Conservation (phyloP, 2,888 invertebrate genomes). For the Colostygia pectinataria region DNA sequence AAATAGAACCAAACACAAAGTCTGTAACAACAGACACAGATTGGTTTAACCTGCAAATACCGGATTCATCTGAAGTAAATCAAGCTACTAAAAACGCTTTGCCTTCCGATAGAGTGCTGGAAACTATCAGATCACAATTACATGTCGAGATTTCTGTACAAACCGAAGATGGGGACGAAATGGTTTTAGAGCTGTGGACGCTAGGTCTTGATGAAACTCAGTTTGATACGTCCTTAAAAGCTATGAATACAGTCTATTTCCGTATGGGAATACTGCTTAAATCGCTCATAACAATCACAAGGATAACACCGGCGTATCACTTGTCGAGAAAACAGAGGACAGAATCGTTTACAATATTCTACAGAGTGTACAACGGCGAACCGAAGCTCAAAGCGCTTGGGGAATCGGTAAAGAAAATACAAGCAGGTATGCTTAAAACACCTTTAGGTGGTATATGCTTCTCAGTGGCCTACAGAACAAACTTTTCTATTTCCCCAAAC, state of each 20-base stretch:
- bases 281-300: conserved; percentile 93
- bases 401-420: conserved; percentile 90
- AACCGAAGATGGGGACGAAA: conserved; percentile 94
- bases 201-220: conserved; percentile 87
- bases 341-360: conserved; percentile 95
- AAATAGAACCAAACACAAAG: conserved; percentile 91
- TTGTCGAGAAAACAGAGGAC: conserved; percentile 93
- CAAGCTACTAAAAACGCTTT: conserved; percentile 90
- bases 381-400: conserved; percentile 89
- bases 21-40: conserved; percentile 90
- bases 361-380: conserved; percentile 92
- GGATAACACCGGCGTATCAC: conserved; percentile 97
- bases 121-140: conserved; percentile 84
- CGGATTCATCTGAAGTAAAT: conserved; percentile 92
- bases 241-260: conserved; percentile 94
- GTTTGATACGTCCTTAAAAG: conserved; percentile 85
- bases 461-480: conserved; percentile 93
- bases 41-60: conserved; percentile 96
- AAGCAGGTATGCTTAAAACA: conserved; percentile 94
- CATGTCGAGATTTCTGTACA: conserved; percentile 95
- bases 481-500: conserved; percentile 95
- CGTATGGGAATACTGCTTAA: conserved; percentile 96
- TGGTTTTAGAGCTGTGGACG: conserved; percentile 96
- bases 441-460: conserved; percentile 93
- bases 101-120: conserved; percentile 74